Evolutionary conservation across 2,113 vertebrate genomes (phyloP), one percentile per base, ranked within the genome.

Genomic region (Caranx ignobilis): DNA sequence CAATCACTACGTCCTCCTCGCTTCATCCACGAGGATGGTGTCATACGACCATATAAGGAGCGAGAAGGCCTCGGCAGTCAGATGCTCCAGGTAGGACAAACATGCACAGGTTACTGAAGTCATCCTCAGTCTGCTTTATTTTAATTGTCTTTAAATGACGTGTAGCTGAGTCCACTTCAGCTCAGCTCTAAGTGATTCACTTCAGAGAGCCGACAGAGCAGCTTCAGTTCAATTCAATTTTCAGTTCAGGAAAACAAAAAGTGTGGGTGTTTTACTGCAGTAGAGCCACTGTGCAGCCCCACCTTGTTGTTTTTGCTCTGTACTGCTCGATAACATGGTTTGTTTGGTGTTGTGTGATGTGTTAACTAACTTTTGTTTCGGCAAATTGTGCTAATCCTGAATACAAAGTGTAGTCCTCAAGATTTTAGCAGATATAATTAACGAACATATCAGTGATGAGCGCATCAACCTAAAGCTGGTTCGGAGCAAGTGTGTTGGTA

Each of bases 21-120:
- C 48, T 99, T 99, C 91, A 96, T 99, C 83, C 95, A 96, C 21
- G 98, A 99, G 88, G 98, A 99, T 77, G 97, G 97, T 4, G 97
- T 99, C 88, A 98, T 99, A 87, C 95, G 98, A 73, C 97, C 98
- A 2, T 99, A 99, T 86, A 98, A 95, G 83, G 89, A 97, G 92
- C 95, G 94, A 78, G 98, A 99, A 87, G 97, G 97, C 56, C 15
- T 96, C 3, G 98, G 98, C 91, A 99, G 97, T 93, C 98, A 98
- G 76, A 97, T 99, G 96, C 95, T 99, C 91, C 97, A 98, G 97
- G 98, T 98, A 93, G 94, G 86, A 61, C n/a, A 26, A 16, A 48
- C 47, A 18, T 19, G 48, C 48, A 66, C 39, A 59, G 16, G 31
- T 18, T 2, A 56, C 31, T 11, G 3, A 8, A 18, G 41, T 32